Evolutionary conservation across 2,888 invertebrate species (phyloP), one percentile per base, ranked within the genome.

Genomic region (Blastobasis lacticolella): DNA sequence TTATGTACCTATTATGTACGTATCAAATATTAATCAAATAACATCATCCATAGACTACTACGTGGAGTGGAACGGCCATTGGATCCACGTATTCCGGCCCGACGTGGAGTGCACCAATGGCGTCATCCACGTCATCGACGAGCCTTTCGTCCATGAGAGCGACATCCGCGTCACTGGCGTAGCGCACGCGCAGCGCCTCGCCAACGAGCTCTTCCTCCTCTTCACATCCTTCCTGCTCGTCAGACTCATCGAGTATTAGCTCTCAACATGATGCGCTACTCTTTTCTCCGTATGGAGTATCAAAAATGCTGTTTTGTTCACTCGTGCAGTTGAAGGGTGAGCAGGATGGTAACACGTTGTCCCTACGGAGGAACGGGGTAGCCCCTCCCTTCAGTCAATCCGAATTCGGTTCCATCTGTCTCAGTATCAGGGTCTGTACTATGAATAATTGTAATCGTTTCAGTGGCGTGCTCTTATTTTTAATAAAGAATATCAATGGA

Each of bases 51-150:
- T 89, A 95, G 96, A 93, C 71, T 96, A 95, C 86, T 91, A 91
- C 69, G 92, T 97, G 55, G 92, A 93, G 73, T 97, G 96, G 97
- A 93, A 94, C 67, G 94, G 94, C 56, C 92, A 92, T 73, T 92
- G 92, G 90, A 94, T 96, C 66, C 93, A 92, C 66, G 95, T 97
- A 48, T 93, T 94, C 79, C 92, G 97, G 59, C 95, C 97, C 37
- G 97, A 98, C 78, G 95, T 98, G 5, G 95, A 96, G 70, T 97
- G 97, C 80, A 97, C 96, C 78, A 98, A 98, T 75, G 98, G 98
- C 49, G 94, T 97, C 64, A 97, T 98, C 64, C 97, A 98, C 80
- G 95, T 97, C 57, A 96, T 98, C 71, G 97, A 97, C 74, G 91
- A 91, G 61, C 97, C 97, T 5, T 92, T 98, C 71, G 87, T 97